These are phyloP conservation scores for Pseudopleuronectes americanus DNA, from an alignment of 2,797 vertebrate species.

Conservation along the genomic window DNA sequence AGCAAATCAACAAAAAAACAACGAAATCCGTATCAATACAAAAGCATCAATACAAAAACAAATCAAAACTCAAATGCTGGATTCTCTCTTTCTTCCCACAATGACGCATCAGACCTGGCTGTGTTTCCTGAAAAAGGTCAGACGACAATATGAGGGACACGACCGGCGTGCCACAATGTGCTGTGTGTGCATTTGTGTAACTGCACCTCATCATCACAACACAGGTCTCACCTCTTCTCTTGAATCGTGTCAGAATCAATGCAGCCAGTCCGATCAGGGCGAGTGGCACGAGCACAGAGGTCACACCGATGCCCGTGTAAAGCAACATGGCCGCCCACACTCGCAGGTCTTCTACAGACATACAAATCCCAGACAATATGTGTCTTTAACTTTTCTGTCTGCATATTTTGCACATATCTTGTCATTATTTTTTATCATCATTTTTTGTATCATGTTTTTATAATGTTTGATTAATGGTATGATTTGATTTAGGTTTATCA, in stretches of 20 bases:
- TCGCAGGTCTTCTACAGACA: conserved; percentile 44
- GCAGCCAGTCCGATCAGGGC: conserved; percentile 45
- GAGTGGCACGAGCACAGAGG: conserved; percentile 36
- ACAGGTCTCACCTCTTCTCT: conserved; percentile 58
- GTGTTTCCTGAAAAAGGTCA: conserved; percentile 32
- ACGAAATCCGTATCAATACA: background rate
- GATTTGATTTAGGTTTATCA: background rate
- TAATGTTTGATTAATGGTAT: too few species aligned
- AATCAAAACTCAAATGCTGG: conserved; percentile 66
- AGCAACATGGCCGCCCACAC: conserved; percentile 43
- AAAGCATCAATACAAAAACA: too few species aligned
- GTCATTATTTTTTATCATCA: conserved; percentile 4
- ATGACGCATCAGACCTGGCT: background rate
- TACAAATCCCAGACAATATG: background rate
- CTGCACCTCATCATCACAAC: background rate
- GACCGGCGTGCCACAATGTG: background rate
- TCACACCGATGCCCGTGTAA: conserved; percentile 34
- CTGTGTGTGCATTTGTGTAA: background rate
- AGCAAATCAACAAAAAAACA: background rate
- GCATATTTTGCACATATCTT: background rate
- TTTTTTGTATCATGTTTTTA: conserved; percentile 13
- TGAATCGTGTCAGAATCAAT: conserved; percentile 20
- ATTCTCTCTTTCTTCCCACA: conserved; percentile 61
- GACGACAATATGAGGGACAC: conserved; percentile 2
- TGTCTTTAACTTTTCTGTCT: background rate